Percentiles rank a stretch among this genome's conserved stretches.
Evolutionary conservation across 1,140 invertebrate genomes (phyloP).

Genomic region (Ceratoteleas bidentatus): DNA sequence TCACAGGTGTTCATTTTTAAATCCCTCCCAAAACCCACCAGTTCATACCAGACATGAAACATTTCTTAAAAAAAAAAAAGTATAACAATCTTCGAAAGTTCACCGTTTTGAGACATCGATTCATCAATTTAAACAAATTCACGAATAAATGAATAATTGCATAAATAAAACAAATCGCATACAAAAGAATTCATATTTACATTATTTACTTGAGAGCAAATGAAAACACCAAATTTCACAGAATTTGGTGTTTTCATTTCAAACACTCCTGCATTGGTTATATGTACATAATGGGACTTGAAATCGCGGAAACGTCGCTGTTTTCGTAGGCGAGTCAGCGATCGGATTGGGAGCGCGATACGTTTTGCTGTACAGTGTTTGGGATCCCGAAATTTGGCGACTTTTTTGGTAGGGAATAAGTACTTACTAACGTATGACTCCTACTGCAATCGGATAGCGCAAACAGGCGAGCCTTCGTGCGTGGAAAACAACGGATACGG

Average conservation of each 20-base stretch:
- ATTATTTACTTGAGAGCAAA: too few species aligned
- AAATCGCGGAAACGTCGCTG: conserved; percentile 13
- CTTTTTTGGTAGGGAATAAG: not conserved
- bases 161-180: too few species aligned
- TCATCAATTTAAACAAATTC: not conserved
- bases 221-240: not conserved
- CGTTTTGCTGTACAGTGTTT: not conserved
- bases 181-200: too few species aligned
- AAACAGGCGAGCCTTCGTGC: conserved; percentile 32
- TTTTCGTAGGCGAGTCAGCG: conserved; percentile 35
- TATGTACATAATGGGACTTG: not conserved
- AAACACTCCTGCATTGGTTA: too few species aligned
- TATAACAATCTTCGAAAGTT: too few species aligned
- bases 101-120: too few species aligned
- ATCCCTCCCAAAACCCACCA: too few species aligned
- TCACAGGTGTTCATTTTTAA: conserved; percentile 40
- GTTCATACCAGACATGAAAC: not conserved
- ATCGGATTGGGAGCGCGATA: conserved; percentile 8
- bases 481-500: conserved; percentile 50
- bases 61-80: too few species aligned
- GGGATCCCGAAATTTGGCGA: not conserved
- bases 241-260: not conserved
- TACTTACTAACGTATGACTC: conserved; percentile 52
- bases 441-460: conserved; percentile 18
- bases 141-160: not conserved